Conservation (phyloP, 2,888 invertebrate species). For the Polydesmus complanatus region DNA sequence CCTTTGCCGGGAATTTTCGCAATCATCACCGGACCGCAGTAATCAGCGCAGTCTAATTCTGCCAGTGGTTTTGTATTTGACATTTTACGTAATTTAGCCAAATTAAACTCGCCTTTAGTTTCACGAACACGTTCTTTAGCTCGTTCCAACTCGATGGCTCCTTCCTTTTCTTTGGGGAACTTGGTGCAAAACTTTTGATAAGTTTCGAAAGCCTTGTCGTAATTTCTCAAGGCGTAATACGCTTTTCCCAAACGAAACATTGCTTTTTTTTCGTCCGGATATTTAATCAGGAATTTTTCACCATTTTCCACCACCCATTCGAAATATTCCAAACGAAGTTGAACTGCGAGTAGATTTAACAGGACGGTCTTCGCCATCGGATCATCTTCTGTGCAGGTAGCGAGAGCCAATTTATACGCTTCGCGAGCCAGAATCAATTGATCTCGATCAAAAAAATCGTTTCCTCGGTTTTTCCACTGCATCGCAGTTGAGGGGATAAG, state of each 20-base stretch:
- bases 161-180: not conserved
- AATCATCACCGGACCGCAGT: slow-evolving; percentile 1
- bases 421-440: not conserved
- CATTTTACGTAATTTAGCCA: not conserved
- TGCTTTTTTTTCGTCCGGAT: slow-evolving; percentile 2
- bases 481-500: not conserved
- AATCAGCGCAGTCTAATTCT: slow-evolving; percentile 2
- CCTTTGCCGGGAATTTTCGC: slow-evolving; percentile 7
- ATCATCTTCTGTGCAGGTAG: not conserved
- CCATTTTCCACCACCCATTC: not conserved
- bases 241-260: not conserved
- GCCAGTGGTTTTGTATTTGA: not conserved
- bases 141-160: not conserved
- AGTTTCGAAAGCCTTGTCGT: not conserved
- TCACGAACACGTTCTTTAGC: not conserved
- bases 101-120: not conserved
- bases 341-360: not conserved
- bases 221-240: not conserved
- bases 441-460: not conserved
- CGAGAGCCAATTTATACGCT: not conserved
- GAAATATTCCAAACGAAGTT: not conserved
- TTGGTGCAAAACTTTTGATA: not conserved
- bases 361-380: not conserved
- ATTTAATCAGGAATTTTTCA: not conserved
- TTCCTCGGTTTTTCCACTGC: slow-evolving; percentile 2